A percentile compares a stretch with the other conserved stretches of the same genome.
Conservation (phyloP, 2,888 invertebrate genomes). For the Biston betularia region DNA sequence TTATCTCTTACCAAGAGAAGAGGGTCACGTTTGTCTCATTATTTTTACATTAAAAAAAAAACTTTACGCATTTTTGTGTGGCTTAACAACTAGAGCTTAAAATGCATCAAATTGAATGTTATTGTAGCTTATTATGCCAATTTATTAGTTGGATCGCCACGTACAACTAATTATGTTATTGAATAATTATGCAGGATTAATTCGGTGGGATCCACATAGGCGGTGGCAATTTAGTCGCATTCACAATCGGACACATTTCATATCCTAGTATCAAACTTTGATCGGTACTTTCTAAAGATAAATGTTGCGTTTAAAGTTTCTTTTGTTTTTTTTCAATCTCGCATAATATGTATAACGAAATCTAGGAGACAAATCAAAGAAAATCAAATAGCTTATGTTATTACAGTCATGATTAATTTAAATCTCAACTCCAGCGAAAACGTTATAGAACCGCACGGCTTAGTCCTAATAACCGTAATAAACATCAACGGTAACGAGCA, state of each 20-base stretch:
- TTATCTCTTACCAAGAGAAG: no score
- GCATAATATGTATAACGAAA: neutral
- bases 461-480: constrained; percentile 85
- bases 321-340: constrained; percentile 29
- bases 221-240: constrained; percentile 63
- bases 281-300: constrained; percentile 68
- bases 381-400: constrained; percentile 41
- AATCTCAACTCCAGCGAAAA: constrained; percentile 72
- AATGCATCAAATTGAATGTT: constrained; percentile 12
- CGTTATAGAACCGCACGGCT: constrained; percentile 79
- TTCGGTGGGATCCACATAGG: constrained; percentile 64
- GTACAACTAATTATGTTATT: constrained; percentile 22
- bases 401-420: constrained; percentile 66
- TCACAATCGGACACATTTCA: constrained; percentile 69
- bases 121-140: constrained; percentile 6
- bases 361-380: constrained; percentile 13
- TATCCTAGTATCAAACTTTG: constrained; percentile 59
- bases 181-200: constrained; percentile 47
- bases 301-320: constrained; percentile 48
- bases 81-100: neutral
- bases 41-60: no score
- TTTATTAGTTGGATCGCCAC: constrained; percentile 15
- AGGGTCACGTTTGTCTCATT: no score
- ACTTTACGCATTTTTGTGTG: neutral
- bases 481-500: constrained; percentile 85